These are phyloP conservation scores for Lasiommata megera DNA, from an alignment of 2,888 invertebrate species.

Conservation along the genomic window DNA sequence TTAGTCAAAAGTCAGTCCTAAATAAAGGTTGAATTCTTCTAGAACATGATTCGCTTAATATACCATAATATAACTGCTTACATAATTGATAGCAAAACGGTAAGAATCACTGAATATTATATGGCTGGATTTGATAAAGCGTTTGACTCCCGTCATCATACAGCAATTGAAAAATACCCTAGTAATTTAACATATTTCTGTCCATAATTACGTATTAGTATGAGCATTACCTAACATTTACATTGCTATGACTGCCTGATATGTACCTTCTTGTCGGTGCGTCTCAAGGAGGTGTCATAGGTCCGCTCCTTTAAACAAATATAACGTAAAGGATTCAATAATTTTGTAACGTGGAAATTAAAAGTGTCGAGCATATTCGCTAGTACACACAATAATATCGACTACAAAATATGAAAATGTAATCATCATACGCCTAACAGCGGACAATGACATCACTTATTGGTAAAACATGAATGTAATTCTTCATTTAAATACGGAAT, in stretches of 20 bases:
- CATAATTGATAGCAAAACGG: too few relatives aligned
- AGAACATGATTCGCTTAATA: constrained; percentile 8
- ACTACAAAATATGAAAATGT: not conserved
- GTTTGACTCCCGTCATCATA: not conserved
- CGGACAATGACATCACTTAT: constrained; percentile 20
- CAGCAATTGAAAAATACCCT: not conserved
- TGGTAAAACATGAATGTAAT: constrained; percentile 18
- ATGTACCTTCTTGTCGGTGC: not conserved
- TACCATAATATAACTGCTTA: not conserved
- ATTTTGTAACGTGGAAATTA: not conserved
- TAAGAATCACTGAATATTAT: too few relatives aligned
- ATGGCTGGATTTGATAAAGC: not conserved
- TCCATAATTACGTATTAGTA: too few relatives aligned
- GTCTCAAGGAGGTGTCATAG: not conserved
- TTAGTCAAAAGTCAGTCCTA: constrained; percentile 35
- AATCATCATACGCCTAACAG: not conserved
- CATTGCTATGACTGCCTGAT: not conserved
- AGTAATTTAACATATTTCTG: too few relatives aligned
- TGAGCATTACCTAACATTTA: not conserved
- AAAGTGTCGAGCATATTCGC: too few relatives aligned
- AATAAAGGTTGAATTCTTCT: constrained; percentile 16
- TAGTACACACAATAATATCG: too few relatives aligned
- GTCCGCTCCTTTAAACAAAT: not conserved
- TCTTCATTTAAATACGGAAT: constrained; percentile 6
- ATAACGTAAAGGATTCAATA: not conserved